phyloP scores from a whole-genome alignment of 30 jellyfish, hydroid and myxozoan species.

The Clytia hemisphaerica region DNA sequence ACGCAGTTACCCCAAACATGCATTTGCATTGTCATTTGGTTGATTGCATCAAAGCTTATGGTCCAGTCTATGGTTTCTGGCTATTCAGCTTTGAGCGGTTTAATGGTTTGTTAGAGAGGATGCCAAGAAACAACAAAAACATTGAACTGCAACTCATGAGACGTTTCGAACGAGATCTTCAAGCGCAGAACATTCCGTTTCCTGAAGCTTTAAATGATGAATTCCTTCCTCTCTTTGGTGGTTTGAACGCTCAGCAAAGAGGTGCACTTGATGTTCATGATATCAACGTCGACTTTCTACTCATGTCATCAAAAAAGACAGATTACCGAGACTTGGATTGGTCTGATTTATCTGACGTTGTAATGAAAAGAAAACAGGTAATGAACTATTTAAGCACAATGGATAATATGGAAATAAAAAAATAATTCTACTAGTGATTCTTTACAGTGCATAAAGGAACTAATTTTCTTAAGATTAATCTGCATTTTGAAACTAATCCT shows the following conservation, averaged over 20 bases:
- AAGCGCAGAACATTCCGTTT: not conserved
- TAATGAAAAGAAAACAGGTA: not conserved
- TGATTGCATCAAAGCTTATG: not conserved
- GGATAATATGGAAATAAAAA: too few relatives aligned
- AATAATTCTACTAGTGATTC: too few relatives aligned
- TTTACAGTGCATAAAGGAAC: too few relatives aligned
- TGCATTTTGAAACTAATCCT: too few relatives aligned
- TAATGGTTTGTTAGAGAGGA: not conserved
- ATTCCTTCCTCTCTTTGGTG: not conserved
- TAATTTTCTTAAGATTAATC: too few relatives aligned
- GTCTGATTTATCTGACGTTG: not conserved
- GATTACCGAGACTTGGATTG: not conserved
- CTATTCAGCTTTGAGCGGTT: not conserved
- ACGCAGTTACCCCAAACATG: constrained; percentile 5
- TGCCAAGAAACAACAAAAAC: not conserved
- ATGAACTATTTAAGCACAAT: not conserved
- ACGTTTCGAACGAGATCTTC: not conserved
- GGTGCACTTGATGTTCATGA: not conserved
- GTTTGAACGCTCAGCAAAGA: not conserved
- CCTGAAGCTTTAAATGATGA: not conserved
- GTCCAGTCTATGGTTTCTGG: not conserved
- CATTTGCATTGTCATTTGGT: not conserved
- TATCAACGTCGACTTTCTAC: too few relatives aligned
- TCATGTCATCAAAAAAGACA: too few relatives aligned
- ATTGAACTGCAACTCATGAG: constrained; percentile 1